Evolutionary conservation across 2,797 vertebrate genomes (phyloP).

Genomic region (Cyprinella venusta): DNA sequence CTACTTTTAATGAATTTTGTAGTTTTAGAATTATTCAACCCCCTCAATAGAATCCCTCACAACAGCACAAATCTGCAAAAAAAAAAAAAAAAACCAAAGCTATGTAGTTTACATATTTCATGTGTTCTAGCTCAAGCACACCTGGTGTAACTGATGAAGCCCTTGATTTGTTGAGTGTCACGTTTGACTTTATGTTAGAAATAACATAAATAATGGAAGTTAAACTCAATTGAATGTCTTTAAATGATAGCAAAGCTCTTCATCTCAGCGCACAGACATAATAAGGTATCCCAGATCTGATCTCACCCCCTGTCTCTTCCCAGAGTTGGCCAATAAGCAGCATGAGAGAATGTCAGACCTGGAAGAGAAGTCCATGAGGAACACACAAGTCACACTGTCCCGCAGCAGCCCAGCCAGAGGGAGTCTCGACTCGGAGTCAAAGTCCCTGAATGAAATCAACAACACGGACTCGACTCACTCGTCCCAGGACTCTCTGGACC

Average conservation of each 20-base stretch:
- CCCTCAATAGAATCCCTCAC: too few relatives aligned
- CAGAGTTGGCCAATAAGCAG: slow-evolving; percentile 77
- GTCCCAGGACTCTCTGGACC: slow-evolving; percentile 62
- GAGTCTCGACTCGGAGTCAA: slow-evolving; percentile 54
- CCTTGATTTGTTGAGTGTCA: too few relatives aligned
- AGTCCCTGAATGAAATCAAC: slow-evolving; percentile 61
- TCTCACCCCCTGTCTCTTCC: slow-evolving; percentile 7
- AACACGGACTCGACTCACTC: slow-evolving; percentile 62
- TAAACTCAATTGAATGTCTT: not conserved
- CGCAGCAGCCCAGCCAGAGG: slow-evolving; percentile 52
- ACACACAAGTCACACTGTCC: slow-evolving; percentile 56
- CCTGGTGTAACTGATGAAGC: too few relatives aligned
- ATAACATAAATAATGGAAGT: too few relatives aligned
- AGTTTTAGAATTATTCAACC: too few relatives aligned
- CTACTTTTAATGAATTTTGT: too few relatives aligned
- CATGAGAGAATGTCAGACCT: slow-evolving; percentile 61
- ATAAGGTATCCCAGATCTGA: not conserved
- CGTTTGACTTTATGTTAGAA: too few relatives aligned
- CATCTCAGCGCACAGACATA: not conserved
- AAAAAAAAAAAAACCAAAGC: too few relatives aligned
- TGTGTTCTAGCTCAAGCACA: too few relatives aligned
- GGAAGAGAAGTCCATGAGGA: slow-evolving; percentile 47
- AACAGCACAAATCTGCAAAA: too few relatives aligned
- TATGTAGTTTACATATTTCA: too few relatives aligned
- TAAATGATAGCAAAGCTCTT: not conserved